These are phyloP conservation scores for Syngnathus rostellatus DNA, from an alignment of 2,797 vertebrate genomes.

Conservation along the genomic window DNA sequence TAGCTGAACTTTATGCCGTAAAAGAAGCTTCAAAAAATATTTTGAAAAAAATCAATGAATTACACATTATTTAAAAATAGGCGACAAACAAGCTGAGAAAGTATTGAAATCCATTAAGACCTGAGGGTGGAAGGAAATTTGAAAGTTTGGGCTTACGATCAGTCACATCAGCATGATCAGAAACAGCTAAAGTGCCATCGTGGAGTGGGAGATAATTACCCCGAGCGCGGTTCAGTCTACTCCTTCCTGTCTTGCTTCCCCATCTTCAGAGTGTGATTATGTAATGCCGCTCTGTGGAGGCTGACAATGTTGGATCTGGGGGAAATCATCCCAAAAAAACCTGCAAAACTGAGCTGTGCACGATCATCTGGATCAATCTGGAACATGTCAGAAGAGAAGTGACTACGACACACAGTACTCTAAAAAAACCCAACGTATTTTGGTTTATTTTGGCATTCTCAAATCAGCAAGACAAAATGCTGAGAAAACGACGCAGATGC, in stretches of 20 bases:
- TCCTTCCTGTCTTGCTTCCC: conserved; percentile 44
- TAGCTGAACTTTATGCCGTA: too few relatives aligned
- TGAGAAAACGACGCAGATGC: not conserved
- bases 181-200: conserved; percentile 10
- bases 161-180: conserved; percentile 7
- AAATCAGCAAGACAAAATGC: not conserved
- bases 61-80: conserved; percentile 17
- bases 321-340: not conserved
- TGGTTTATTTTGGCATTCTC: not conserved
- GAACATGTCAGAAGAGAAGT: not conserved
- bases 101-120: conserved; percentile 9
- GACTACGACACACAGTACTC: not conserved
- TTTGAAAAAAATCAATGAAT: not conserved
- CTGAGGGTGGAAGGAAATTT: not conserved
- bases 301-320: conserved; percentile 51
- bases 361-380: not conserved
- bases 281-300: conserved; percentile 56
- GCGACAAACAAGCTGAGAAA: not conserved
- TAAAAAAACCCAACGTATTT: not conserved
- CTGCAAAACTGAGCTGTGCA: not conserved
- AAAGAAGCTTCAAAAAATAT: too few relatives aligned
- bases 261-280: conserved; percentile 47
- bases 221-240: conserved; percentile 10
- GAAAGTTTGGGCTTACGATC: not conserved
- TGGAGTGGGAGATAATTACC: conserved; percentile 39